phyloP scores from a whole-genome alignment of 1,140 invertebrate genomes.

The Trinorchestia longiramus region DNA sequence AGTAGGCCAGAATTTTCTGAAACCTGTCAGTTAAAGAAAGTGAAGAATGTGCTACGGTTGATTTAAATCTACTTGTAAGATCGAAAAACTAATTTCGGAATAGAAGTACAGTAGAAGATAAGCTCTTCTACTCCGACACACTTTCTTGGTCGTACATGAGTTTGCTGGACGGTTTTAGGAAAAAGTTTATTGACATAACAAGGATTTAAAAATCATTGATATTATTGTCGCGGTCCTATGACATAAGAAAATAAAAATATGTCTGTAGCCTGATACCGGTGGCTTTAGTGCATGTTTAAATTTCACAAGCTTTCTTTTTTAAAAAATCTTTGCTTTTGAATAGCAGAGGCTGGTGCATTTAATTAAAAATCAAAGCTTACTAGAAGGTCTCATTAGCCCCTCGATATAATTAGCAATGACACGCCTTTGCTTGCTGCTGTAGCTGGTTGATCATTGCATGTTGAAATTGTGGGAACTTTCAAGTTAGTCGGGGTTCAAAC shows the following conservation, averaged over 20 bases:
- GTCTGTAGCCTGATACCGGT: too few relatives aligned
- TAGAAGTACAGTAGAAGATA: too few relatives aligned
- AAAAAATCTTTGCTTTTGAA: neutral
- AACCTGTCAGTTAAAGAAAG: neutral
- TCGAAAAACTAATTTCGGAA: too few relatives aligned
- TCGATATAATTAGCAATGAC: neutral
- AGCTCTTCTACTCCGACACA: too few relatives aligned
- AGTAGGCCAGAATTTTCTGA: neutral
- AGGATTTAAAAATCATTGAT: too few relatives aligned
- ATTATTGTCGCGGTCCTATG: too few relatives aligned
- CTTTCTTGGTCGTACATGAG: too few relatives aligned
- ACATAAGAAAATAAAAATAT: too few relatives aligned
- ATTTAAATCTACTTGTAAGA: too few relatives aligned
- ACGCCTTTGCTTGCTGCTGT: neutral
- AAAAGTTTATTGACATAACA: too few relatives aligned
- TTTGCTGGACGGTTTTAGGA: too few relatives aligned
- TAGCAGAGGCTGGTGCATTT: neutral
- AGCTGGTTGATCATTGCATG: neutral
- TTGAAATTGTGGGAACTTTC: neutral
- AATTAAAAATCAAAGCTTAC: neutral
- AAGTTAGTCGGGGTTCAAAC: neutral
- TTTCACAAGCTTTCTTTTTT: neutral
- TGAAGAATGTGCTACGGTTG: neutral
- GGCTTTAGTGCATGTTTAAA: too few relatives aligned
- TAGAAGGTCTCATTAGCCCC: neutral